Evolutionary conservation across 2,888 invertebrate genomes (phyloP), one percentile per base, ranked within the genome.

Genomic region (Himalopsyche japonica): DNA sequence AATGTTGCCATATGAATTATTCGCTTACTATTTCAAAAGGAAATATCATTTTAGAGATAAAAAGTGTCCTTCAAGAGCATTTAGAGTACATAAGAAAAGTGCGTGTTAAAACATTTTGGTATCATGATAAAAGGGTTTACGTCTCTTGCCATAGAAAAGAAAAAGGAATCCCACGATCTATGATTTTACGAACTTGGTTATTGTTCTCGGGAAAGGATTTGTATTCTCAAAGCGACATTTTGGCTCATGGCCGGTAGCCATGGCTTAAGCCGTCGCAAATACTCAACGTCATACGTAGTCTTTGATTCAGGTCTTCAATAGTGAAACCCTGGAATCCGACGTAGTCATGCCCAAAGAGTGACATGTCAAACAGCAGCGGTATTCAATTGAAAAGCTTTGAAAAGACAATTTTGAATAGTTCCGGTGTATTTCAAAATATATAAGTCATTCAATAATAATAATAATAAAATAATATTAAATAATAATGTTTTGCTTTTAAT

Each of bases 191-290:
- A 37, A 77, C 77, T 43, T 37, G 37, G 77, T 37, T 77, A 77
- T 77, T 80, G 80, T 80, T 49, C 47, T 43, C 48, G 27, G 34
- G 34, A 70, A 27, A 24, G 64, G 48, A 81, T 81, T 81, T 81
- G 81, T 81, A 64, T 81, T 81, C 81, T 37, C 81, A 64, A 30
- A 34, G 49, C 64, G 81, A 64, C 30, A 70, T 64, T 81, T 81
- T 81, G 81, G 34, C 48, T 43, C 49, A n/a, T 49, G 48, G 12
- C 32, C 20, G 81, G 27, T 32, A n/a, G 34, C 64, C 37, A 24
- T 49, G 64, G 64, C 64, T 64, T 64, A 64, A 64, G 81, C 64
- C 57, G 57, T 37, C 81, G 27, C 20, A 70, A 70, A 24, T 70
- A 70, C 70, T 70, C 70, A 1, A 70, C 70, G 80, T 49, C 70